Percentiles rank a stretch among this genome's conserved stretches.
Evolutionary conservation across 92 coral and sea anemone species (phyloP).

Genomic region (Siderastrea radians): DNA sequence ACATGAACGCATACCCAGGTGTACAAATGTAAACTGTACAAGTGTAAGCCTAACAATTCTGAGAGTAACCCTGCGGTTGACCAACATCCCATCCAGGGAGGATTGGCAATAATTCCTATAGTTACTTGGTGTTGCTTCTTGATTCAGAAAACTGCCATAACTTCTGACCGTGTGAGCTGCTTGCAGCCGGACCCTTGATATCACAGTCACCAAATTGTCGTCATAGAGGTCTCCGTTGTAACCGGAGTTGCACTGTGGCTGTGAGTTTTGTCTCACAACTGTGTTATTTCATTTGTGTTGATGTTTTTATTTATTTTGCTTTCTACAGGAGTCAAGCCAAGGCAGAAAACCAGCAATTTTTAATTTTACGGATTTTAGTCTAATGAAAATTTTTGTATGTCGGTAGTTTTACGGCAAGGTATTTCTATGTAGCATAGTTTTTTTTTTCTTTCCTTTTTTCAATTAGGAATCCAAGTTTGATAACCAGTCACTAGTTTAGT

Average conservation of each 20-base stretch:
- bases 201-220: too few species aligned
- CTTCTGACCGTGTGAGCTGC: too few species aligned
- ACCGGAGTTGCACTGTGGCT: background rate
- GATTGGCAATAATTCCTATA: too few species aligned
- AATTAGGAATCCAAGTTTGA: background rate
- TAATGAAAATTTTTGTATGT: background rate
- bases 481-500: too few species aligned
- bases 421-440: background rate
- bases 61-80: too few species aligned
- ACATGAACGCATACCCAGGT: too few species aligned
- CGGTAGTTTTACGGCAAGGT: background rate
- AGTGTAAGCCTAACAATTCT: too few species aligned
- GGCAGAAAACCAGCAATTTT: background rate
- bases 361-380: background rate
- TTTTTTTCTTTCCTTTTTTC: background rate
- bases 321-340: background rate
- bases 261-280: background rate
- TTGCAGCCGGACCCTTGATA: too few species aligned
- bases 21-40: too few species aligned
- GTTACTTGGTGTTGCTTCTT: too few species aligned
- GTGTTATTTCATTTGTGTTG: background rate
- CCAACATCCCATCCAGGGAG: too few species aligned
- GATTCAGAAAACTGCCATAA: too few species aligned
- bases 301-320: background rate
- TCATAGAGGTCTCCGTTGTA: background rate